phyloP scores from a whole-genome alignment of 2,888 invertebrate species.

The Drosophila macrospina region DNA sequence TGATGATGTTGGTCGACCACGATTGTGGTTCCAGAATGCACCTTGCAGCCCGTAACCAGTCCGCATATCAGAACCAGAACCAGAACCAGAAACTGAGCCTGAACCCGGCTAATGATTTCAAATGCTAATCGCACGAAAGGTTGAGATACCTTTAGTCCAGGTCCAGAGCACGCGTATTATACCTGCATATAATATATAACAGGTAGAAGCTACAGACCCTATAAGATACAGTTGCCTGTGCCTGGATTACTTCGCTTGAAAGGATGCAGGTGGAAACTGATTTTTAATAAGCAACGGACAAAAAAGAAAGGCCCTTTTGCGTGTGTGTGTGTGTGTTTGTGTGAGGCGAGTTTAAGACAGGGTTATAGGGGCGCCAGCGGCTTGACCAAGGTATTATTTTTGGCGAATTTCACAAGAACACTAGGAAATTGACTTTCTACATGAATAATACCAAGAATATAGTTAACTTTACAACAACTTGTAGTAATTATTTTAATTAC shows the following conservation, averaged over 20 bases:
- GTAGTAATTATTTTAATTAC: background rate
- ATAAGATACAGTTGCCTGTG: constrained; percentile 61
- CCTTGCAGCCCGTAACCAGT: constrained; percentile 74
- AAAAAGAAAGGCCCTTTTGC: constrained; percentile 48
- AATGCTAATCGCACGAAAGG: constrained; percentile 81
- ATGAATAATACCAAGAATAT: background rate
- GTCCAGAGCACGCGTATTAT: constrained; percentile 69
- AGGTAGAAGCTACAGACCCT: constrained; percentile 5
- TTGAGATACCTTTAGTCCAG: constrained; percentile 13
- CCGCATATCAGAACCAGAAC: constrained; percentile 27
- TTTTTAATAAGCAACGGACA: constrained; percentile 57
- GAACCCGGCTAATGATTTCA: constrained; percentile 79
- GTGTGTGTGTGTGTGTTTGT: constrained; percentile 22
- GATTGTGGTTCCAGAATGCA: constrained; percentile 80
- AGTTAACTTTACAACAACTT: background rate
- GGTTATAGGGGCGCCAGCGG: constrained; percentile 17
- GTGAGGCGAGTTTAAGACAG: constrained; percentile 37
- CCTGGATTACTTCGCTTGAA: constrained; percentile 52
- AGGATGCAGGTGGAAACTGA: constrained; percentile 84
- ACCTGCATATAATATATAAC: constrained; percentile 61
- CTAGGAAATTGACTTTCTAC: background rate
- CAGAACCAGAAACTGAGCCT: constrained; percentile 20
- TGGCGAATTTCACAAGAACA: background rate
- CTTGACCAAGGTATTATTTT: background rate
- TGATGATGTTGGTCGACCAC: constrained; percentile 71